phyloP scores from a whole-genome alignment of 2,113 vertebrate species.

The Neodon shergylaensis region DNA sequence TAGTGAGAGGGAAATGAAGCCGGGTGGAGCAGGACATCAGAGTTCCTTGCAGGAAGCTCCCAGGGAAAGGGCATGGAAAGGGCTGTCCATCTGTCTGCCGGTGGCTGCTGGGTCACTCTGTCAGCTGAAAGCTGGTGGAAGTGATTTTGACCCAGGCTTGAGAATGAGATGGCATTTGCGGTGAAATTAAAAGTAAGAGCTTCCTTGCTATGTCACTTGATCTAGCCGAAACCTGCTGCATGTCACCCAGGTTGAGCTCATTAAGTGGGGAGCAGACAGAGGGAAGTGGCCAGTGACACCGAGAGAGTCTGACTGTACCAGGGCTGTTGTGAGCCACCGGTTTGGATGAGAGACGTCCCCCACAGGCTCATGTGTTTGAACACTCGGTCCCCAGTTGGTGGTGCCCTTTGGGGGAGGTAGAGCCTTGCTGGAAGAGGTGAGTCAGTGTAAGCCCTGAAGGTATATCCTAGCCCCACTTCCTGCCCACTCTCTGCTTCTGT shows the following conservation, averaged over 20 bases:
- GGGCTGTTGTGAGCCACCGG: not conserved
- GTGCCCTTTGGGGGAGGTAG: not conserved
- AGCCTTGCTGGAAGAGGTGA: not conserved
- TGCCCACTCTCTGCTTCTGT: not conserved
- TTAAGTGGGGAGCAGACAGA: not conserved
- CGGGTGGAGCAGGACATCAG: not conserved
- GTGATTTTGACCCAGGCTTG: not conserved
- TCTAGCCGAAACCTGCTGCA: not conserved
- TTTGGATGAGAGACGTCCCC: not conserved
- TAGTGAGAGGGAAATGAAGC: not conserved
- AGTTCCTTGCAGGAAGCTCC: not conserved
- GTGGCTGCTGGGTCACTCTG: not conserved
- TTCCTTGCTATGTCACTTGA: not conserved
- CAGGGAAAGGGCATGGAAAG: not conserved
- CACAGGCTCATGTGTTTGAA: not conserved
- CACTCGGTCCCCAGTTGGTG: not conserved
- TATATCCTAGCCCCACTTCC: not conserved
- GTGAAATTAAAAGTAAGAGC: not conserved
- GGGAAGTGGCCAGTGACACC: not conserved
- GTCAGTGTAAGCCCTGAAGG: not conserved
- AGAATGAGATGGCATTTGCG: constrained; percentile 25
- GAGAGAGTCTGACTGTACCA: not conserved
- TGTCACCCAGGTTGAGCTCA: not conserved
- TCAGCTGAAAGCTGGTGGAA: not conserved
- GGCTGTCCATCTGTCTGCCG: not conserved